Base-by-base conservation (phyloP, 2,113 vertebrate species). In the Loxodonta africana region DNA sequence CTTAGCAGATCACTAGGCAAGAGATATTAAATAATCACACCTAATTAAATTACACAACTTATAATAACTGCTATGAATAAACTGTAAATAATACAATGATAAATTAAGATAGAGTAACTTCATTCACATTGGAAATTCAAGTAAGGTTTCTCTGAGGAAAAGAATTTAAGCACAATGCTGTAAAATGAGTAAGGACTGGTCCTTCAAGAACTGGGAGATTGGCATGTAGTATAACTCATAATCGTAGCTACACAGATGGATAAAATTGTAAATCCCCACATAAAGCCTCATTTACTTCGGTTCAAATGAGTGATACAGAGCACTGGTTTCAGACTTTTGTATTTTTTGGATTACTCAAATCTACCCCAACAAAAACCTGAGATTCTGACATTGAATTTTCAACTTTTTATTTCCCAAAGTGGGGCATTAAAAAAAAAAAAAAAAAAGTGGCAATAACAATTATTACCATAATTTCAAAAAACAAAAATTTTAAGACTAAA, bases 391-490 rank as follows among this genome's bases (percentile, higher is more conserved):
- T 28, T 53, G 0, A 91, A 60, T 8, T 28, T 8, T 3, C n/a
- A 74, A 76, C 4, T 20, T 91, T 92, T 67, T 78, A 65, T 76
- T 94, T 84, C 53, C 15, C 46, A 71, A 77, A 90, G 65, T 41
- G 11, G 44, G 11, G 12, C 26, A 88, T 63, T 84, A 48, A 11
- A 74, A 86, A 78, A 23, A 23, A 37, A 41, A n/a, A 37, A 18
- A 0, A 63, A 88, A 57, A 8, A 57, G 53, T 57, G 15, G 11
- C 33, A 37, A 17, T 62, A 8, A 60, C 7, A 63, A 30, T 14
- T 10, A 94, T 90, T 83, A 74, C 8, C 69, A 92, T 51, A 57
- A 94, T 90, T 71, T 88, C 14, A 48, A 83, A 80, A 67, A 37
- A 87, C 8, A 94, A 53, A 53, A 4, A 87, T 77, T 87, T 83